Base-by-base conservation (phyloP, 2,888 invertebrate genomes). In the Eupelmus urozonus region DNA sequence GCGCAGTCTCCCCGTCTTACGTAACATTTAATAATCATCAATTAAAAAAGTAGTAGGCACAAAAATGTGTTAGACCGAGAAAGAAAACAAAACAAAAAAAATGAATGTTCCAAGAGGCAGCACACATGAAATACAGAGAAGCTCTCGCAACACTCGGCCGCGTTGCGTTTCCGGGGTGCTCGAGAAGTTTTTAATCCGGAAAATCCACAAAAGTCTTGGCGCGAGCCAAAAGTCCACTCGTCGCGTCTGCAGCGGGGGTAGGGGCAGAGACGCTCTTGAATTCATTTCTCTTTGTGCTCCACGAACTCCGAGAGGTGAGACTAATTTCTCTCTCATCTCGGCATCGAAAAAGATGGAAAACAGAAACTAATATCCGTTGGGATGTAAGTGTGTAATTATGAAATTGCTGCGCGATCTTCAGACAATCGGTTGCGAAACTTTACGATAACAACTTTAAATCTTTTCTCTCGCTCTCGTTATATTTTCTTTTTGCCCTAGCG, bases 151-250 rank as follows among this genome's bases (percentile, higher is more conserved):
- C n/a, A n/a, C n/a, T n/a, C n/a, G n/a, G 25, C 16, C 29, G 20
- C 57, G 62, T 51, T 49, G 23, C 42, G n/a, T 57, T 60, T 73
- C 72, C 53, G 45, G 20, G 45, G 18, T 45, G 45, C 67, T 75
- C 51, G 59, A 59, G 57, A 75, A 76, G 62, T 69, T 76, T 69
- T 69, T 69, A 69, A 76, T 76, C 69, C 62, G 62, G 51, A 60
- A 60, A 62, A 69, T 66, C 34, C 57, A 75, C 74, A 67, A 75
- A 60, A 67, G 66, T 59, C 49, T 34, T 34, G n/a, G n/a, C 25
- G 25, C 11, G 2, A 29, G 45, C 23, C 42, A 66, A 49, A 66
- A 66, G 74, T 49, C 45, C 59, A 74, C 74, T 74, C 66, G 66
- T 74, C 59, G 51, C 29, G 27, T n/a, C n/a, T n/a, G n/a, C n/a